phyloP scores from a whole-genome alignment of 1,140 invertebrate species.

The Samia ricini region DNA sequence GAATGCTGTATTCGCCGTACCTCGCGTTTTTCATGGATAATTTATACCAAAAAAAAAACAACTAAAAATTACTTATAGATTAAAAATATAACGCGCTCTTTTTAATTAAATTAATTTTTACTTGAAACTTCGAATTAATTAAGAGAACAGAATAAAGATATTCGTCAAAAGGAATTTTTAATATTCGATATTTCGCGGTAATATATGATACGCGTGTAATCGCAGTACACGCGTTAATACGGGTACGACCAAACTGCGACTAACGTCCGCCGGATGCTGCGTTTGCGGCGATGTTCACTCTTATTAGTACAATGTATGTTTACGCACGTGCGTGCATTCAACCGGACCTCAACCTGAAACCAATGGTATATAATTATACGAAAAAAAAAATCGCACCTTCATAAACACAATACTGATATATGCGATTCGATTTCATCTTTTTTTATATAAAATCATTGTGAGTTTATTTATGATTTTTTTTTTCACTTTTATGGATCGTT shows the following conservation, averaged over 20 bases:
- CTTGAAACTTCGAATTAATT: no score
- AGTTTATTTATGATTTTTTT: no score
- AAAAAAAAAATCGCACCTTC: not conserved
- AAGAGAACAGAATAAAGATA: no score
- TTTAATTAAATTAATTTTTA: no score
- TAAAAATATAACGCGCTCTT: no score
- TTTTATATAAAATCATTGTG: no score
- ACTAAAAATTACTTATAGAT: no score
- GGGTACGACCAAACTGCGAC: slow-evolving; percentile 24
- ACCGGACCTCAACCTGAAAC: not conserved
- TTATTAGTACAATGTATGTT: not conserved
- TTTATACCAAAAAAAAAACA: no score
- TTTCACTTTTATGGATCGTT: no score
- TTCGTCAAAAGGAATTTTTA: not conserved
- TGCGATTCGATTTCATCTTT: no score
- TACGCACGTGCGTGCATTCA: not conserved
- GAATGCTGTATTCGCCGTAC: no score
- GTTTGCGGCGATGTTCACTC: not conserved
- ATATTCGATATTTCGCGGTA: not conserved
- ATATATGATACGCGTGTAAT: not conserved
- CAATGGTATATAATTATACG: not conserved
- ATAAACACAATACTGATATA: not conserved
- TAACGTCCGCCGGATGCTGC: slow-evolving; percentile 6
- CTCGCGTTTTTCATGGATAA: no score
- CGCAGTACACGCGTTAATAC: slow-evolving; percentile 16